Base-by-base conservation (phyloP, 2,113 vertebrate genomes). In the Tonatia bakeri region DNA sequence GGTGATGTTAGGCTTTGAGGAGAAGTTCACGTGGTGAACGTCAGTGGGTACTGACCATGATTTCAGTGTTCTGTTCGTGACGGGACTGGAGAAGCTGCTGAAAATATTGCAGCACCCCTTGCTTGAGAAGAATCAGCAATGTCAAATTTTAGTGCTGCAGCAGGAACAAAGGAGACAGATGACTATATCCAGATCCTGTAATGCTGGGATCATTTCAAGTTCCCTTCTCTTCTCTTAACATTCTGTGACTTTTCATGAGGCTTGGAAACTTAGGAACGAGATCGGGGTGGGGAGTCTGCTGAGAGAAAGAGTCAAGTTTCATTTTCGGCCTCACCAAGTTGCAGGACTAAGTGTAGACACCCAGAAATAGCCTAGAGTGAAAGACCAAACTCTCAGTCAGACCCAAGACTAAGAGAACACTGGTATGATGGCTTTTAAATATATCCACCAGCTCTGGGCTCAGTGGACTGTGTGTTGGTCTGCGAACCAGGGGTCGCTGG, bases 91-190 rank as follows among this genome's bases (percentile, higher is more conserved):
- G 75, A 94, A 95, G 40, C 80, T 79, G 54, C 38, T 77, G 43
- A n/a, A 93, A 95, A 87, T 15, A 77, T 2, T 59, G 65, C 72
- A 87, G 90, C 65, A 86, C 72, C 36, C 28, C 56, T 93, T 61
- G 75, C 88, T 91, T 92, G 94, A 97, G 75, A 97, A 96, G 96
- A 96, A 87, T 96, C 94, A 90, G 91, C 90, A 52, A 94, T 95
- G 96, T 95, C 92, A 95, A 90, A 95, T 91, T 95, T 95, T 96
- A 95, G 77, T 87, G 59, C 67, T 7, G 54, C 20, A 70, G 75
- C 90, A 95, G 93, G 87, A 96, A 96, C 90, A 92, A 94, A 94
- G 75, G 83, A 97, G 83, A 87, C 69, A 85, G 80, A 88, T 97
- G 87, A 96, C 64, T 92, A 14, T 90, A 90, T 95, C 96, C 97